Conservation (phyloP, 2,888 invertebrate species). For the Suillia variegata region DNA sequence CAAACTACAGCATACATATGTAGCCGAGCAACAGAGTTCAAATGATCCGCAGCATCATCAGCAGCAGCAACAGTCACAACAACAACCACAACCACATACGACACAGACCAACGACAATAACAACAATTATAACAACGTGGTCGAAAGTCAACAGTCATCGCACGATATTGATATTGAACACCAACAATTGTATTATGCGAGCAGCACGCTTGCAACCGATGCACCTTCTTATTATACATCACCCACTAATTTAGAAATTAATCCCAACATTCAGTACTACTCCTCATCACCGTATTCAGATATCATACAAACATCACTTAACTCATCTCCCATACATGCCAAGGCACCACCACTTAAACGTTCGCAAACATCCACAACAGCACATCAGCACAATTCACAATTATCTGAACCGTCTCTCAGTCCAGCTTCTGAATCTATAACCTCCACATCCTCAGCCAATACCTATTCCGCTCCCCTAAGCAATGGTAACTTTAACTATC, state of each 20-base stretch:
- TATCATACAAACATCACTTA: background rate
- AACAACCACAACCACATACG: constrained; percentile 15
- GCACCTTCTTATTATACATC: no score
- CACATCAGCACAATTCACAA: no score
- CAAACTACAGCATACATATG: no score
- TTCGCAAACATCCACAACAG: no score
- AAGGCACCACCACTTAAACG: no score
- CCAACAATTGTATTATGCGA: background rate
- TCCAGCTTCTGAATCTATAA: background rate
- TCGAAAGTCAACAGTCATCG: background rate
- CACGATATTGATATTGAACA: background rate
- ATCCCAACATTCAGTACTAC: background rate
- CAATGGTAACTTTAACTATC: constrained; percentile 42
- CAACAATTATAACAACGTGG: background rate
- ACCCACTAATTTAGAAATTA: background rate
- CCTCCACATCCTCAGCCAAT: background rate
- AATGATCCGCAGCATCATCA: constrained; percentile 15
- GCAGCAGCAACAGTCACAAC: constrained; percentile 15
- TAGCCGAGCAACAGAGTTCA: background rate
- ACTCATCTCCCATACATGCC: no score
- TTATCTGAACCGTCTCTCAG: background rate
- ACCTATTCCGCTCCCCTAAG: constrained; percentile 27
- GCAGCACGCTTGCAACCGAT: background rate
- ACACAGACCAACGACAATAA: constrained; percentile 14
- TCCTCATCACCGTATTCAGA: no score